Evolutionary conservation across 2,113 vertebrate genomes (phyloP).

Genomic region (Chlamydotis undulata): DNA sequence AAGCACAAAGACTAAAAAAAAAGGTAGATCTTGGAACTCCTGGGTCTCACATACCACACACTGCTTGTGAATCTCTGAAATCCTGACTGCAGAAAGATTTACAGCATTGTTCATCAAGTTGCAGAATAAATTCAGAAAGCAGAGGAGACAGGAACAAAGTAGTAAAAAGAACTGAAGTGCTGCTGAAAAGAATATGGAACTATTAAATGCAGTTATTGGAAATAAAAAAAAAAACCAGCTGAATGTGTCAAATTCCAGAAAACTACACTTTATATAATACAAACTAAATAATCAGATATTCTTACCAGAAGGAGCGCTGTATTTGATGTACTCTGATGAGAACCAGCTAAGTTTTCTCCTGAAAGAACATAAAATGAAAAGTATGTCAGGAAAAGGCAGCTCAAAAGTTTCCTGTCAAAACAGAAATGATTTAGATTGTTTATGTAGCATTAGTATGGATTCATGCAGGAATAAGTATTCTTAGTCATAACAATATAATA

Average conservation of each 20-base stretch:
- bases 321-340: not conserved
- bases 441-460: not conserved
- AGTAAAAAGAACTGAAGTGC: not conserved
- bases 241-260: not conserved
- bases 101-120: not conserved
- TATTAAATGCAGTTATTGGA: conserved; percentile 5
- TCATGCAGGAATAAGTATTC: not conserved
- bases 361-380: conserved; percentile 25
- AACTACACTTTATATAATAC: not conserved
- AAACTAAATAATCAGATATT: conserved; percentile 9
- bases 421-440: not conserved
- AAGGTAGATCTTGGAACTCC: not conserved
- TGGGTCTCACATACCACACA: not conserved
- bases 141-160: not conserved
- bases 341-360: not conserved
- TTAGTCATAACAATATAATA: not conserved
- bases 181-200: not conserved
- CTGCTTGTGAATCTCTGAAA: conserved; percentile 2
- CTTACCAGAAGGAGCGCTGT: conserved; percentile 14
- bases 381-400: not conserved
- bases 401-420: not conserved
- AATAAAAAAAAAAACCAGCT: not conserved
- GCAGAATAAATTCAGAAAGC: not conserved
- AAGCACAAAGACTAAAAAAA: not conserved
- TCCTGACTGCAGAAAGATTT: not conserved